Evolutionary conservation across 2,113 vertebrate species (phyloP), one percentile per base, ranked within the genome.

Genomic region (Passer domesticus): DNA sequence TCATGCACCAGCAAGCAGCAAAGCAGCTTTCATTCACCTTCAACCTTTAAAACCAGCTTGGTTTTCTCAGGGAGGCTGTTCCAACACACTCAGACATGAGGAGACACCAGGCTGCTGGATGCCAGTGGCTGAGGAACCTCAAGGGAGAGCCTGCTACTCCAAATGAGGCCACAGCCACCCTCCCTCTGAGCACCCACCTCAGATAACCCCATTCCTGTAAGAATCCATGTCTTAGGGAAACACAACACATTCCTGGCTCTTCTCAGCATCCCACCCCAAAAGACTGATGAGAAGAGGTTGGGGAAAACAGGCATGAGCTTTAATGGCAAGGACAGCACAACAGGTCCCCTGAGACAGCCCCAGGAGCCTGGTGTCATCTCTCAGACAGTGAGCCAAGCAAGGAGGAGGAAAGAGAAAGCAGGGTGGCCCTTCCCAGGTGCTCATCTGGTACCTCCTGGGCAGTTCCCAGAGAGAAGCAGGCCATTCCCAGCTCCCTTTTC

Each of bases 21-120:
- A 47, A n/a, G 30, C 31, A 75, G 39, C 33, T 80, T 52, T 41
- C 11, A 2, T 64, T 74, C 43, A 31, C 21, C 55, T 75, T 49
- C 64, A 68, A 33, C 31, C 43, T 67, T 46, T 50, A 59, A 74
- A 82, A 60, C 24, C 15, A 30, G 8, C 8, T 41, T 6, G 5
- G 7, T 49, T 83, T 90, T 80, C 44, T 59, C 49, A 35, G 39
- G 33, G 17, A 55, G 33, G 39, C 43, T 72, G 44, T 22, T 76
- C 75, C 67, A 72, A 13, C 21, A 27, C 0, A 14, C 25, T 30
- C 2, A 0, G 70, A 23, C 13, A 14, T 0, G 2, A 92, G 80
- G 31, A 74, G 37, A 73, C 49, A 78, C 13, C 41, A 60, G 49
- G 78, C 77, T 87, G 70, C 53, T 63, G 28, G 60, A 70, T 53